Evolutionary conservation across 1,140 invertebrate species (phyloP).

Genomic region (Theocolax elegans): DNA sequence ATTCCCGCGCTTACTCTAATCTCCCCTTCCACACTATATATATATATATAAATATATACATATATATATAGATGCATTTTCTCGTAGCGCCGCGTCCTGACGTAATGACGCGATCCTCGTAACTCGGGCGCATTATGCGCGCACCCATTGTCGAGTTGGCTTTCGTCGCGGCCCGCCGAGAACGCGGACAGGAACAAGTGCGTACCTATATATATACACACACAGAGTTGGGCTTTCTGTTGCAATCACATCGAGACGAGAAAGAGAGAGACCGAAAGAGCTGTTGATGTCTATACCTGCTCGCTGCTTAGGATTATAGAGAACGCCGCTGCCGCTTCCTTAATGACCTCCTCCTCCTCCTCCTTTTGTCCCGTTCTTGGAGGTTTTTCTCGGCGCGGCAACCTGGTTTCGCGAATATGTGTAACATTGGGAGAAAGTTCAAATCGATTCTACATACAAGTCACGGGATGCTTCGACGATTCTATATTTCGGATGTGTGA

Average conservation of each 20-base stretch:
- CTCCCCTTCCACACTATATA: too few relatives aligned
- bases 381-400: background rate
- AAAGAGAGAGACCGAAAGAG: too few relatives aligned
- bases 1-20: too few relatives aligned
- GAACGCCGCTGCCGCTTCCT: conserved; percentile 15
- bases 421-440: conserved; percentile 34
- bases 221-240: too few relatives aligned
- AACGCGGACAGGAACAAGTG: too few relatives aligned
- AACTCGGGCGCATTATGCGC: background rate
- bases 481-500: too few relatives aligned
- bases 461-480: background rate
- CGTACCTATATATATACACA: background rate
- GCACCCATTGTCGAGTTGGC: background rate
- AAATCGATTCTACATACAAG: conserved; percentile 15
- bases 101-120: background rate
- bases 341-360: background rate
- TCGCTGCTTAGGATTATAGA: background rate
- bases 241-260: too few relatives aligned
- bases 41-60: too few relatives aligned
- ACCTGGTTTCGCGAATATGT: conserved; percentile 8
- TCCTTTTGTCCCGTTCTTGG: background rate
- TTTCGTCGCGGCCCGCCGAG: background rate
- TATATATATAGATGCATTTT: too few relatives aligned
- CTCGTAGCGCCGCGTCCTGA: background rate
- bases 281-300: background rate